Conservation (phyloP, 2,888 invertebrate genomes). For the Microctonus brassicae region DNA sequence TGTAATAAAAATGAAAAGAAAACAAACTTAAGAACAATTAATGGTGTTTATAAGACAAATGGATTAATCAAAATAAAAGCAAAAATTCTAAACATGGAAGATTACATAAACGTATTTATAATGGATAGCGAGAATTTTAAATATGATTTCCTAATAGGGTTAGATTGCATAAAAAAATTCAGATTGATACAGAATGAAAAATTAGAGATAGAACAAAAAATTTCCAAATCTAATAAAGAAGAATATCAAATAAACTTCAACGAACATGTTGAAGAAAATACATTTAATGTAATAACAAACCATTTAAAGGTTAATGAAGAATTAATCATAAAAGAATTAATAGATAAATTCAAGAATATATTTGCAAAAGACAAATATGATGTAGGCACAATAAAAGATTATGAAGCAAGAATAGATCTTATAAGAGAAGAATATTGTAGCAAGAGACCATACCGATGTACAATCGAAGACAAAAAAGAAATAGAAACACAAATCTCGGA, state of each 20-base stretch:
- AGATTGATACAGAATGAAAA: slow-evolving; percentile 50
- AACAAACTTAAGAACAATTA: slow-evolving; percentile 44
- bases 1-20: slow-evolving; percentile 28
- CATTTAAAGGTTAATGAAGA: slow-evolving; percentile 37
- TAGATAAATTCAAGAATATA: slow-evolving; percentile 38
- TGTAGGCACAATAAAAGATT: slow-evolving; percentile 39
- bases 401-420: slow-evolving; percentile 42
- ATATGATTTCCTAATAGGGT: slow-evolving; percentile 50
- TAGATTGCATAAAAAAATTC: slow-evolving; percentile 53
- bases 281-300: slow-evolving; percentile 37
- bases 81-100: slow-evolving; percentile 47
- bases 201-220: slow-evolving; percentile 42
- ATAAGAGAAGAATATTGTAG: slow-evolving; percentile 37
- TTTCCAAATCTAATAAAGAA: too few species aligned
- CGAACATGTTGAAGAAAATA: too few species aligned
- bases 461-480: slow-evolving; percentile 38
- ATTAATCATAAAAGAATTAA: slow-evolving; percentile 31
- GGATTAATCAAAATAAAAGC: slow-evolving; percentile 45
- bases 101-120: slow-evolving; percentile 43
- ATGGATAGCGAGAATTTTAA: slow-evolving; percentile 50
- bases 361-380: slow-evolving; percentile 42
- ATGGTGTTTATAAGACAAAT: slow-evolving; percentile 46
- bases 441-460: slow-evolving; percentile 39
- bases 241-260: too few species aligned
- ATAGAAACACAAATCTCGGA: slow-evolving; percentile 43